Evolutionary conservation across 2,797 vertebrate genomes (phyloP).

Genomic region (Pantherophis alleghaniensis): DNA sequence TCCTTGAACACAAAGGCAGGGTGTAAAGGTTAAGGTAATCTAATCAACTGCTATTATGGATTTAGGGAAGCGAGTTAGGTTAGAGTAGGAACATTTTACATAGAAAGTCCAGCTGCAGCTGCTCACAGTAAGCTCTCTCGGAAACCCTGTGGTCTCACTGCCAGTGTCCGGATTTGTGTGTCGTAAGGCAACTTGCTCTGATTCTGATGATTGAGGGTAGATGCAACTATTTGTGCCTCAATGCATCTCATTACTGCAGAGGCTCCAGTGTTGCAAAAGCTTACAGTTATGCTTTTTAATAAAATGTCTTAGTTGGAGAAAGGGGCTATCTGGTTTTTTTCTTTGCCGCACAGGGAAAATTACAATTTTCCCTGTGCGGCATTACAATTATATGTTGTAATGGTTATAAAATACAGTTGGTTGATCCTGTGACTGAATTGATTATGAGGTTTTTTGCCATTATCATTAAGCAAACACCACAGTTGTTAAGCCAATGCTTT

Average conservation of each 20-base stretch:
- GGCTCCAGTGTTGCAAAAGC: background rate
- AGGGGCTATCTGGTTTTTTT: too few species aligned
- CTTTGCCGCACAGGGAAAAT: background rate
- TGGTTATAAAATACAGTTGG: background rate
- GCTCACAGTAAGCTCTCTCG: background rate
- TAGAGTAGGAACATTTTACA: background rate
- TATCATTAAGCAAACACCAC: background rate
- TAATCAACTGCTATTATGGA: conserved; percentile 70
- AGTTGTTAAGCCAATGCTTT: background rate
- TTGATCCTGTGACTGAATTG: background rate
- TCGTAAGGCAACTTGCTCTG: background rate
- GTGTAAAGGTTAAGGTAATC: conserved; percentile 69
- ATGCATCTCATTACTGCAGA: background rate
- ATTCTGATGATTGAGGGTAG: background rate
- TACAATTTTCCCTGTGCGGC: background rate
- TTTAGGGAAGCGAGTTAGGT: background rate
- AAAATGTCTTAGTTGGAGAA: background rate
- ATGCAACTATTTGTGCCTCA: background rate
- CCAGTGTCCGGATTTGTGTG: background rate
- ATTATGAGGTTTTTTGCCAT: background rate
- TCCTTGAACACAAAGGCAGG: conserved; percentile 36
- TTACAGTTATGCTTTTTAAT: background rate
- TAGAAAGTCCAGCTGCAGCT: background rate
- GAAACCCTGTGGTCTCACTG: background rate
- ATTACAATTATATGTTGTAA: background rate